Conservation (phyloP, 1,140 invertebrate species). For the Gerris buenoi region DNA sequence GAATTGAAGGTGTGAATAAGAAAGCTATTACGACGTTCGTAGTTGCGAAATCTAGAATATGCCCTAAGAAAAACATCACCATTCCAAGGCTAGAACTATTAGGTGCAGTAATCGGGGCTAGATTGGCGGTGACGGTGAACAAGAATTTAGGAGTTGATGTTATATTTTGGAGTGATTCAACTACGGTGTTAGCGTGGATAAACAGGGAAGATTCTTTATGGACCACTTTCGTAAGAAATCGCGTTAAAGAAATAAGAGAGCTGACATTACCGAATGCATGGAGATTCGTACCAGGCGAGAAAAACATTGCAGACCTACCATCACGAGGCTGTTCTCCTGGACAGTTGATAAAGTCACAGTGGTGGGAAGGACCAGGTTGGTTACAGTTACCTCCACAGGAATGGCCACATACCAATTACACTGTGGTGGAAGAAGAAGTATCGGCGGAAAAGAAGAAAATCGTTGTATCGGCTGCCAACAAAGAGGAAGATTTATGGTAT, state of each 20-base stretch:
- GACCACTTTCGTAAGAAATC: constrained; percentile 29
- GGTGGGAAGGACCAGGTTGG: constrained; percentile 30
- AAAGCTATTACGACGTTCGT: constrained; percentile 9
- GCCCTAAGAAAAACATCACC: constrained; percentile 24
- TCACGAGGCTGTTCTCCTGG: constrained; percentile 27
- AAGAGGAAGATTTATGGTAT: not conserved
- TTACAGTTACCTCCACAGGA: constrained; percentile 14
- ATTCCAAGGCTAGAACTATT: constrained; percentile 29
- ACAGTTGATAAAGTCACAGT: constrained; percentile 25
- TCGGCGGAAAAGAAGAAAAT: not conserved
- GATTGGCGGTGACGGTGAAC: constrained; percentile 16
- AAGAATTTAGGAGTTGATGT: constrained; percentile 5
- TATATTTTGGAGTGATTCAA: constrained; percentile 27
- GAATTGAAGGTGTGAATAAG: constrained; percentile 7
- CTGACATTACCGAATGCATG: not conserved
- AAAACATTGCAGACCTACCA: constrained; percentile 25
- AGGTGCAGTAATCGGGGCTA: constrained; percentile 24
- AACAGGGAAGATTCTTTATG: constrained; percentile 17
- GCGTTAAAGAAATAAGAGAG: constrained; percentile 23
- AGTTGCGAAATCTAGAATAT: constrained; percentile 21
- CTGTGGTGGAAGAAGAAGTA: constrained; percentile 8
- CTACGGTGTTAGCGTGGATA: constrained; percentile 26
- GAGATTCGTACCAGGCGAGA: not conserved
- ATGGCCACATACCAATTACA: not conserved
- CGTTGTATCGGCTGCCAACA: constrained; percentile 1